These are phyloP conservation scores for Anhinga rufa DNA, from an alignment of 2,113 vertebrate genomes.

Conservation along the genomic window DNA sequence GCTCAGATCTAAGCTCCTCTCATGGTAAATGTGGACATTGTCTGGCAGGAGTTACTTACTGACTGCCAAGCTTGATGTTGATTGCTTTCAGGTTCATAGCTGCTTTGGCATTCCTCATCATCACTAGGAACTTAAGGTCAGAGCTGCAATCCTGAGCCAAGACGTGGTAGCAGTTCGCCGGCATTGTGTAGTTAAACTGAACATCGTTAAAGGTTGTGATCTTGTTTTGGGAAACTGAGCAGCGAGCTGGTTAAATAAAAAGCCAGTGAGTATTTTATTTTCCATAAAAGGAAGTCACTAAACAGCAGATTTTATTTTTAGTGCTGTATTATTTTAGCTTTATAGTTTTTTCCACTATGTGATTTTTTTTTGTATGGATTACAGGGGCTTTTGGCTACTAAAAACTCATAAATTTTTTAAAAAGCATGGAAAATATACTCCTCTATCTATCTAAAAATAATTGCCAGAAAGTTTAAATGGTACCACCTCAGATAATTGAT, in stretches of 20 bases:
- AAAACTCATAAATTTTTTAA: background rate
- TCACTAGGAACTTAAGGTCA: constrained; percentile 77
- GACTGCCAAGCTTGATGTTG: constrained; percentile 66
- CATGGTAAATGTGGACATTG: background rate
- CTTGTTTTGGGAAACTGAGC: constrained; percentile 16
- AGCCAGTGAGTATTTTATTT: background rate
- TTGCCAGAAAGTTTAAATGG: background rate
- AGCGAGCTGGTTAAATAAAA: constrained; percentile 48
- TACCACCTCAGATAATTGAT: background rate
- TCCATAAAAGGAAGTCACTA: background rate
- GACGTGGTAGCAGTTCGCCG: constrained; percentile 74
- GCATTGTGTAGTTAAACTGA: constrained; percentile 64
- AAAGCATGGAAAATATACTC: background rate
- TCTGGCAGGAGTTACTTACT: constrained; percentile 67
- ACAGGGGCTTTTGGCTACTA: background rate
- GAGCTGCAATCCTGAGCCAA: constrained; percentile 78
- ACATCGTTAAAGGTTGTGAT: constrained; percentile 76
- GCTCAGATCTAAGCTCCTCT: background rate
- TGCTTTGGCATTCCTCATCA: constrained; percentile 65
- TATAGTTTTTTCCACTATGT: background rate
- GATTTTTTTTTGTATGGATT: background rate
- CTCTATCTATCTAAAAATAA: background rate
- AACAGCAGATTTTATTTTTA: background rate
- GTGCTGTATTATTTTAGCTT: background rate
- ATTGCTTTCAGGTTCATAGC: constrained; percentile 56